These are phyloP conservation scores for Thysanoteuthis rhombus DNA, from an alignment of 2,888 invertebrate species.

Conservation along the genomic window DNA sequence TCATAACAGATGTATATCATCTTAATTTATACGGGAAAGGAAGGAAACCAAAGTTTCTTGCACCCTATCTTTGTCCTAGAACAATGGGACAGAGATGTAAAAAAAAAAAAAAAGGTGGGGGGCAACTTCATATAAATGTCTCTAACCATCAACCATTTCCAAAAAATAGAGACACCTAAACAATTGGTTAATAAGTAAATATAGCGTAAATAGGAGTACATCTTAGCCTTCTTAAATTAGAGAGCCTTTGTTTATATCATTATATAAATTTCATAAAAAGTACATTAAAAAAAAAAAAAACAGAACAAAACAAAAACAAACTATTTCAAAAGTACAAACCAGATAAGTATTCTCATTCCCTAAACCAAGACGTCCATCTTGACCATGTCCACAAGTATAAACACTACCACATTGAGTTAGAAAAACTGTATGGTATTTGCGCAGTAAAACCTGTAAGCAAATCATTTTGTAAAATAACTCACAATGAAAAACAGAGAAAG, in stretches of 20 bases:
- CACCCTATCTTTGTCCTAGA: no score
- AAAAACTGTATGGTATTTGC: conserved; percentile 82
- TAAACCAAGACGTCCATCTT: conserved; percentile 80
- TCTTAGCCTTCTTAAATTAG: no score
- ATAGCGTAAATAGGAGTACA: no score
- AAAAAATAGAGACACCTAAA: no score
- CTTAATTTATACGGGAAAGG: no score
- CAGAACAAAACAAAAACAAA: background rate
- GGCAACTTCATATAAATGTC: background rate
- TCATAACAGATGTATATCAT: no score
- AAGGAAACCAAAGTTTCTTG: no score
- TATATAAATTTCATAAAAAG: background rate
- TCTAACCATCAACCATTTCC: background rate
- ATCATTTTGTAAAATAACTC: conserved; percentile 18
- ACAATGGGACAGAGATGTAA: background rate
- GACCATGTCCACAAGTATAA: conserved; percentile 84
- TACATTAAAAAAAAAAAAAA: background rate
- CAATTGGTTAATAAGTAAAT: no score
- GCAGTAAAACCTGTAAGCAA: conserved; percentile 74
- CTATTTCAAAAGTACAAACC: conserved; percentile 49
- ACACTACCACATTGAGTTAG: conserved; percentile 73
- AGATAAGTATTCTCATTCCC: conserved; percentile 70
- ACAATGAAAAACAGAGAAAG: background rate
- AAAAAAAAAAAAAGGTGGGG: background rate
- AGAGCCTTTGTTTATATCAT: no score